Evolutionary conservation across 2,888 invertebrate genomes (phyloP), one percentile per base, ranked within the genome.

Genomic region (Hylaea fasciaria): DNA sequence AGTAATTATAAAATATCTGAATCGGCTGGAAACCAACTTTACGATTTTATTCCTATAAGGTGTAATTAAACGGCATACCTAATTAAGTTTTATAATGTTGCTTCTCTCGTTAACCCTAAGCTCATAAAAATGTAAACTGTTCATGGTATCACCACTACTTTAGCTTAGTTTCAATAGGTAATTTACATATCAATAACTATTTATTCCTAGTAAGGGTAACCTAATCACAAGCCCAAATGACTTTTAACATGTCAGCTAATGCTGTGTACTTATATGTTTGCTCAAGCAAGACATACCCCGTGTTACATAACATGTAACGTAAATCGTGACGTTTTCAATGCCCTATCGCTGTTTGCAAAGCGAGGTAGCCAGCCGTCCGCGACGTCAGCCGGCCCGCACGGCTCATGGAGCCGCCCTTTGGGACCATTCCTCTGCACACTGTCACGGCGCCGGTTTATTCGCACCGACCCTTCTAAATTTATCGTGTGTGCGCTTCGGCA

Each of bases 381-480:
- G 75, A 73, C 73, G 74, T 75, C 72, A 72, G 41, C 17, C 46
- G 58, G 43, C 62, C 65, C 60, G 46, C 71, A 73, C 72, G 73
- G 66, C 71, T 76, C 81, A 80, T 81, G 77, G 77, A 80, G 71
- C 74, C 72, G 57, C 80, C 63, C 77, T 69, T 16, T 44, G 81
- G 82, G 77, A 70, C 73, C 70, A 68, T 77, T 78, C 74, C 72
- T 75, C 73, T 72, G 66, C 62, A 69, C 71, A 72, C 72, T 75
- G 81, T 83, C 81, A 77, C 80, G 77, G 82, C 80, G 76, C 65
- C 66, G 72, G 63, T 68, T 70, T 72, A 71, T 67, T 67, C 68
- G 61, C 62, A 63, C 70, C 65, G 56, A 60, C 61, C 59, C 50
- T 22, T 47, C 57, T 66, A 61, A 73, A 73, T 78, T 74, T 75